A percentile compares a stretch with the other conserved stretches of the same genome.
These are phyloP conservation scores for Pyrgilauda ruficollis DNA, from an alignment of 2,113 vertebrate species.

Conservation along the genomic window DNA sequence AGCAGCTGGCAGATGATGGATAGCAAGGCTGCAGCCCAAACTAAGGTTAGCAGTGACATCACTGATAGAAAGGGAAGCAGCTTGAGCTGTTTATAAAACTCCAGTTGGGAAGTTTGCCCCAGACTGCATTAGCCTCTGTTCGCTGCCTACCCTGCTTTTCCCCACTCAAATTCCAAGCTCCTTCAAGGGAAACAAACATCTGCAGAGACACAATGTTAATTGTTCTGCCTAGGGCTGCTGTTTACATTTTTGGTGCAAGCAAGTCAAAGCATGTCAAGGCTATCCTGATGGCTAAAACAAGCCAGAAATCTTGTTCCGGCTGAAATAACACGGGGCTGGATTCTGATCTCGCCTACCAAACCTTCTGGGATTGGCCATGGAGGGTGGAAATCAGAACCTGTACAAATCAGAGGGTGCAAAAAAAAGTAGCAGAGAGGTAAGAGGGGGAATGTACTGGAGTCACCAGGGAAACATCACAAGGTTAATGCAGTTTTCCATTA, in stretches of 20 bases:
- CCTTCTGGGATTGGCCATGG: not conserved
- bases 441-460: not conserved
- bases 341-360: not conserved
- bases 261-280: slow-evolving; percentile 63
- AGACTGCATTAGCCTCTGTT: slow-evolving; percentile 54
- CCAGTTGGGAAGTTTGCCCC: slow-evolving; percentile 52
- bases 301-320: slow-evolving; percentile 21
- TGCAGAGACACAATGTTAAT: slow-evolving; percentile 57
- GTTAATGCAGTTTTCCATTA: slow-evolving; percentile 55
- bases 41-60: slow-evolving; percentile 50
- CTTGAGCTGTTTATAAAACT: slow-evolving; percentile 60
- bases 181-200: slow-evolving; percentile 69
- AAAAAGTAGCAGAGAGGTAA: not conserved
- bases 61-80: slow-evolving; percentile 50
- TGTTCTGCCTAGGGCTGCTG: slow-evolving; percentile 58
- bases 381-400: not conserved
- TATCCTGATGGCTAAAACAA: slow-evolving; percentile 47
- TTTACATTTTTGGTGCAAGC: slow-evolving; percentile 63
- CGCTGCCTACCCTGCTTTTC: not conserved
- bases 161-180: slow-evolving; percentile 51
- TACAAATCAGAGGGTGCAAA: not conserved
- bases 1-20: slow-evolving; percentile 62
- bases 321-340: slow-evolving; percentile 6
- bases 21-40: slow-evolving; percentile 4
- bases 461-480: slow-evolving; percentile 10